phyloP scores from a whole-genome alignment of 2,113 vertebrate genomes.

The Mormyrus lacerda region DNA sequence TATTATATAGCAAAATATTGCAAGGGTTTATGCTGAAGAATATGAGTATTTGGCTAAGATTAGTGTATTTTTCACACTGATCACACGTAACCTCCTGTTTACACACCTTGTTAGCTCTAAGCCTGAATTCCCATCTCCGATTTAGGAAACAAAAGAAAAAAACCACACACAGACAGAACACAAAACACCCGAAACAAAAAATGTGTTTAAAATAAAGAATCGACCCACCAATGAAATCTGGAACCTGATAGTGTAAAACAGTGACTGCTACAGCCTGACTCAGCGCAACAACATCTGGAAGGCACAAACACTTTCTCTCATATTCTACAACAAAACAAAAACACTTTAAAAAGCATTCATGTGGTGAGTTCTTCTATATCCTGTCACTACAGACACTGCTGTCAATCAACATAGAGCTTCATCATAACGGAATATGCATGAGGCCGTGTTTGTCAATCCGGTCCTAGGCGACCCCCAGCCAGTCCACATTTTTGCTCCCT shows the following conservation, averaged over 20 bases:
- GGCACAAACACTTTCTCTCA: background rate
- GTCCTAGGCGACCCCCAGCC: background rate
- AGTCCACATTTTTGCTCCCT: background rate
- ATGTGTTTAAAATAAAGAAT: conserved; percentile 23
- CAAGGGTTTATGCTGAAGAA: background rate
- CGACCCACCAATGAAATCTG: conserved; percentile 84
- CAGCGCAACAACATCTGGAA: background rate
- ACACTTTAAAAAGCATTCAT: background rate
- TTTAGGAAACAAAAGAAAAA: too few relatives aligned
- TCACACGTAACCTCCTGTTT: background rate
- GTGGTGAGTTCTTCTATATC: background rate
- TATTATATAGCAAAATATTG: background rate
- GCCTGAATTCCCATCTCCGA: too few relatives aligned
- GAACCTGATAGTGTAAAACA: conserved; percentile 88
- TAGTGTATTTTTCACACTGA: background rate
- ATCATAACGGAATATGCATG: background rate
- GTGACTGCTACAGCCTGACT: conserved; percentile 69
- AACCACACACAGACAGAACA: too few relatives aligned
- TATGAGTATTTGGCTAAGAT: background rate
- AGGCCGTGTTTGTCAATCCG: background rate
- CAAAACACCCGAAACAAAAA: too few relatives aligned
- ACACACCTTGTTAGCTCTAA: background rate
- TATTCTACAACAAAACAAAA: background rate
- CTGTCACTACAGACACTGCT: background rate
- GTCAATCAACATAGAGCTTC: background rate